Evolutionary conservation across 2,888 invertebrate genomes (phyloP), one percentile per base, ranked within the genome.

Genomic region (Odontothrips loti): DNA sequence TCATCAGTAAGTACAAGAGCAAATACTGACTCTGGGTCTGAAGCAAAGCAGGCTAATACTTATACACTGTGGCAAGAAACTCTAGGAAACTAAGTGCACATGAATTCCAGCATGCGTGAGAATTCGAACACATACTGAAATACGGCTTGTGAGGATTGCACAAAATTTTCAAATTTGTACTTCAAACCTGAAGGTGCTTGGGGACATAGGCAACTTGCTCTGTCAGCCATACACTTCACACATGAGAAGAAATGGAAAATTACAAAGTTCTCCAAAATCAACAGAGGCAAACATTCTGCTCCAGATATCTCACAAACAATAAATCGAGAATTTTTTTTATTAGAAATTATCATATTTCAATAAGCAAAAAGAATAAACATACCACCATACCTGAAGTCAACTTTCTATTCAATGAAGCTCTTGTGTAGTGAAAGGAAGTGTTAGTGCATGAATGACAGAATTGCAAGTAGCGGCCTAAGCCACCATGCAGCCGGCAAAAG

Each of bases 361-460:
- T 6, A 43, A 79, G 47, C 34, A 15, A 79, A 79, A 79, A 1
- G 0, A 79, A 79, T 17, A 58, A 58, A 58, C 58, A 15, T 17
- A 12, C 34, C 34, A 58, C 58, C 58, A 58, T 17, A 58, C 58
- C 58, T 58, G 0, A 58, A 58, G 58, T 58, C 17, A 58, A 58
- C 17, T 23, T 23, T 75, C 27, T 75, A 23, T 75, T 75, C 68
- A 75, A 27, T 43, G 12, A 75, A 75, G 68, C 68, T 27, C 23
- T 20, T 27, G 68, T 75, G 68, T 75, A 27, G 68, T 75, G 23
- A 75, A 75, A 23, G 23, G 68, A 27, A 75, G 68, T 75, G 68
- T 75, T 75, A 75, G 68, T 75, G 68, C 68, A 75, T 75, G 68
- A 75, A 75, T 75, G 68, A 75, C 68, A 75, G 68, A 75, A 75